Evolutionary conservation across 1,140 invertebrate genomes (phyloP), one percentile per base, ranked within the genome.

Genomic region (Drosophila sp.): DNA sequence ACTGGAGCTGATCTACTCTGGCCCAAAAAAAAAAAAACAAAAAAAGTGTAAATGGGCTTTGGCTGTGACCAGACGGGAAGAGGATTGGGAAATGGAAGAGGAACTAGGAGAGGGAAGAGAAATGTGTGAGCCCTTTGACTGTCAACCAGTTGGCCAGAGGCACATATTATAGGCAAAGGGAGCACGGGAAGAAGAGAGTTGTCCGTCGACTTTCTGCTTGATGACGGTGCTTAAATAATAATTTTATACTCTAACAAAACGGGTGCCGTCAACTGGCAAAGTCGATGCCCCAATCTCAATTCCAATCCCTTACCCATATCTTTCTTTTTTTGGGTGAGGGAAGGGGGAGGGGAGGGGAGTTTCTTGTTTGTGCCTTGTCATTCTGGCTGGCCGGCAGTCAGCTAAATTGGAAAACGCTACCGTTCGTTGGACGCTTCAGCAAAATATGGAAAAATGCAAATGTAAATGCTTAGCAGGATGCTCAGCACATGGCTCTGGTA

Each of bases 211-310:
- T 86, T 89, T 87, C 72, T 86, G 81, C 78, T 89, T 90, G 86
- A 90, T 90, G 86, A 90, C 86, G 81, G 81, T 90, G 87, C 87
- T 90, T 90, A 90, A 90, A 90, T 86, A 82, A 90, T 82, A 90
- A 90, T 90, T 90, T 90, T 89, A 89, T 89, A 89, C 83, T 78
- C 76, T 80, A 79, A 83, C 83, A 89, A 82, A 89, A 80, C 75
- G 79, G 38, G 59, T 48, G 8, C 69, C 53, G 43, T 65, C 70
- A 78, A 86, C 74, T 81, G 81, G 79, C 78, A 66, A 81, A 82
- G 74, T 46, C 43, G 43, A 48, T 72, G 74, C 59, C 43, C 41
- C 61, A 34, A 36, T 66, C 16, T 62, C 38, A 56, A 16, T 34
- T 25, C 16, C 14, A 40, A 11, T 18, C 14, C 27, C 0, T 43